Base-by-base conservation (phyloP, 2,888 invertebrate species). In the Lutraria lutraria region DNA sequence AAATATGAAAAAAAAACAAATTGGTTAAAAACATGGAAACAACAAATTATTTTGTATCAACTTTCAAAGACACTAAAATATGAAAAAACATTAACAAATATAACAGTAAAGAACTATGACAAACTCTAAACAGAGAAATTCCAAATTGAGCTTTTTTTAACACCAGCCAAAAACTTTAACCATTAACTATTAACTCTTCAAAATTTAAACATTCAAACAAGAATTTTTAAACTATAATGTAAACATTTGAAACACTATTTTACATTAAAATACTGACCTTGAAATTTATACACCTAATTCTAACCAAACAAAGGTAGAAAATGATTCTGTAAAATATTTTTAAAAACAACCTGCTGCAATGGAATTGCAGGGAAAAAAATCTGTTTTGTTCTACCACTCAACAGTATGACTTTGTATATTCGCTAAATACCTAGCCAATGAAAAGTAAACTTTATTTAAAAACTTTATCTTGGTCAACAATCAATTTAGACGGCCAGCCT, bases 11-110 rank as follows among this genome's bases (percentile, higher is more conserved):
- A 34, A 56, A 76, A 34, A 56, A 76, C 29, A 76, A 76, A 25
- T 76, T 76, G 31, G 34, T 76, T 76, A 34, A 76, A 63, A 76
- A 76, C 34, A 76, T 76, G 16, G 6, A 76, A 31, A 76, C 13
- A 76, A 76, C 76, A 76, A 43, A 34, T 31, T 16, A 76, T 34
- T 16, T 34, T 76, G 10, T 16, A 34, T 76, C 31, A 76, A 76
- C 76, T 76, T 76, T 76, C 34, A 76, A 76, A 76, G 76, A 29
- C 76, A 76, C 19, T 76, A 76, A 76, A 76, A 76, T 76, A 76
- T 76, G 76, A 76, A 29, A 76, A 4, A 76, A 76, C 76, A 34
- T 31, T 31, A 72, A 72, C 72, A 31, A 72, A 76, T 31, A 34
- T 76, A 76, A 76, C 76, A 19, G 34, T 19, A 16, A 16, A 76